These are phyloP conservation scores for Paracentrotus lividus DNA, from an alignment of 53 echinoderm and acorn worm species.

Conservation along the genomic window DNA sequence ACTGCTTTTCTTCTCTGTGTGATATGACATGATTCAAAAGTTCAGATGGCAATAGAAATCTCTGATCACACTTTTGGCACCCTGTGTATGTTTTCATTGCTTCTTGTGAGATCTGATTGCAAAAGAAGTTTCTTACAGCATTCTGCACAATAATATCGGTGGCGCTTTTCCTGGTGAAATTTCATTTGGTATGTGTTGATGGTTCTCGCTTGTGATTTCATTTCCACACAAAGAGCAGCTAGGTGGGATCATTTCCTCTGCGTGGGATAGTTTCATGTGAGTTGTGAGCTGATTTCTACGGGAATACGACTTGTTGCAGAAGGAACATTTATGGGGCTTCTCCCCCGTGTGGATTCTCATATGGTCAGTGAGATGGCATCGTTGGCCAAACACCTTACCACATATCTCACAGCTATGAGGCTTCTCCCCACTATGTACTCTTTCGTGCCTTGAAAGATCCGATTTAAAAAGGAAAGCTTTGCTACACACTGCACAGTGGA, in stretches of 20 bases:
- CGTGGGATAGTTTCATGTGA: conserved; percentile 34
- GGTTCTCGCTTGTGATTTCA: not conserved
- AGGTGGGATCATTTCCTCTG: not conserved
- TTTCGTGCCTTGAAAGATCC: conserved; percentile 37
- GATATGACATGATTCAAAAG: not conserved
- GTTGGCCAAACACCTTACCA: conserved; percentile 26
- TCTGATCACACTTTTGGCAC: not conserved
- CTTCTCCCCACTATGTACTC: conserved; percentile 42
- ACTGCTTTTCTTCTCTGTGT: not conserved
- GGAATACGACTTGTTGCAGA: conserved; percentile 6
- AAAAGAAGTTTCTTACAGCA: conserved; percentile 28
- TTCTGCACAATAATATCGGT: not conserved
- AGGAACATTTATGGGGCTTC: conserved; percentile 25
- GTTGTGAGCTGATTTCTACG: conserved; percentile 55
- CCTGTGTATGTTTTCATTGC: not conserved
- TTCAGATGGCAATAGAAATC: not conserved
- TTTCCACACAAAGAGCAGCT: not conserved
- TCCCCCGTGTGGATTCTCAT: conserved; percentile 58
- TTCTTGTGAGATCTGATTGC: not conserved
- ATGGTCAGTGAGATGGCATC: conserved; percentile 40
- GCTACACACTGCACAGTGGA: conserved; percentile 49
- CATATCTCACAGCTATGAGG: conserved; percentile 49
- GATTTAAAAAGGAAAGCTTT: conserved; percentile 42
- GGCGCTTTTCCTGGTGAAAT: too few relatives aligned
- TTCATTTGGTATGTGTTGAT: not conserved